Conservation (phyloP, 2,888 invertebrate species). For the Macrophya alboannulata region DNA sequence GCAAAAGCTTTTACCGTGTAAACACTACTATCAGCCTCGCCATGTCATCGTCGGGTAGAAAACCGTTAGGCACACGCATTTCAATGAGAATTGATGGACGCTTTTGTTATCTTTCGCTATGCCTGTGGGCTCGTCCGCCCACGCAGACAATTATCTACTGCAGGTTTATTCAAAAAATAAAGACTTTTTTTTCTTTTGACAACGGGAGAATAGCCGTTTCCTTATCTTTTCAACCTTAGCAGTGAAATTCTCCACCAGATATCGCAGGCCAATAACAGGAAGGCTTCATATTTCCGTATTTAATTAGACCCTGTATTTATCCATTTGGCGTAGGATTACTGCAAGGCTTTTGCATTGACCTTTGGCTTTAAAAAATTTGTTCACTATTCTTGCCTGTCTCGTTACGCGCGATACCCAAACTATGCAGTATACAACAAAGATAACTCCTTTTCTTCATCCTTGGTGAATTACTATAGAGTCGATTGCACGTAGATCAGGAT, state of each 20-base stretch:
- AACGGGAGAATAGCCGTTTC: neutral
- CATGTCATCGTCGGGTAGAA: neutral
- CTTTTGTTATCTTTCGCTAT: conserved; percentile 32
- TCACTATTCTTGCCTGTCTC: neutral
- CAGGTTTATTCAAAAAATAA: neutral
- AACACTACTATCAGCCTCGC: neutral
- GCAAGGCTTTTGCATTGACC: neutral
- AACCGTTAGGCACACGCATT: conserved; percentile 16
- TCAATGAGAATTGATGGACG: conserved; percentile 41
- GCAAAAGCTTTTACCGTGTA: conserved; percentile 38
- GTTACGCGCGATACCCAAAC: neutral
- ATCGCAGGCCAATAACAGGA: neutral
- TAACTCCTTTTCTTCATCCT: neutral
- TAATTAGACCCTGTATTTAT: neutral
- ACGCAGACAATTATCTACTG: conserved; percentile 4
- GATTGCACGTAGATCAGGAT: too few relatives aligned
- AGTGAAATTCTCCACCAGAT: neutral
- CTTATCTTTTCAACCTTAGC: neutral
- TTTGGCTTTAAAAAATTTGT: neutral
- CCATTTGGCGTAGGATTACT: conserved; percentile 8
- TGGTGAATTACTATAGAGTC: neutral
- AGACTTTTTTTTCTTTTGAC: neutral
- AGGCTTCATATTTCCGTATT: neutral
- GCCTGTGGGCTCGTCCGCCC: conserved; percentile 20
- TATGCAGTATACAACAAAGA: too few relatives aligned